Evolutionary conservation across 1,140 invertebrate species (phyloP).

Genomic region (Hyles vespertilio): DNA sequence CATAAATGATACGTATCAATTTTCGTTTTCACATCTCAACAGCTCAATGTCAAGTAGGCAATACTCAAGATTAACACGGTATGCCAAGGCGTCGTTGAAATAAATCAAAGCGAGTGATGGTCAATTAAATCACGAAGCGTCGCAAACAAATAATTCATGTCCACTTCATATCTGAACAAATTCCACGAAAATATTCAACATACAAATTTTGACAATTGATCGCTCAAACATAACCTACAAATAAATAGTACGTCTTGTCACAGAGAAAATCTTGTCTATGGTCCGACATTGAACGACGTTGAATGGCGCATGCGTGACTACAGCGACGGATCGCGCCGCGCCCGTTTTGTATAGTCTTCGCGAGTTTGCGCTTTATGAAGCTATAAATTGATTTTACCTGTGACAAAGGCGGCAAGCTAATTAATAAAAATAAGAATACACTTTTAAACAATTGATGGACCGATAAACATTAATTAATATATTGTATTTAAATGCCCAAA

Average conservation of each 20-base stretch:
- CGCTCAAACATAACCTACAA: slow-evolving; percentile 72
- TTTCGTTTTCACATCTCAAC: slow-evolving; percentile 58
- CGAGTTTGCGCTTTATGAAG: slow-evolving; percentile 28
- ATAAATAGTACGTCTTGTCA: slow-evolving; percentile 55
- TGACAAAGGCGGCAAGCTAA: slow-evolving; percentile 1
- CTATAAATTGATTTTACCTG: slow-evolving; percentile 26
- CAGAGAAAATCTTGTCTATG: slow-evolving; percentile 60
- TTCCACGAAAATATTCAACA: slow-evolving; percentile 54
- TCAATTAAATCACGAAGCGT: slow-evolving; percentile 24
- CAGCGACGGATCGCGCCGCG: slow-evolving; percentile 25
- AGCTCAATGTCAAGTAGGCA: slow-evolving; percentile 54
- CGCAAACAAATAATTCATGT: slow-evolving; percentile 26
- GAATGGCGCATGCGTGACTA: slow-evolving; percentile 50
- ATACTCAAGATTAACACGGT: slow-evolving; percentile 38
- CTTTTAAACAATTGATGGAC: no score
- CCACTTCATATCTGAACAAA: slow-evolving; percentile 35
- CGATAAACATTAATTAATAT: no score
- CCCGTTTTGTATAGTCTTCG: slow-evolving; percentile 10
- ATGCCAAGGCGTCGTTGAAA: slow-evolving; percentile 28
- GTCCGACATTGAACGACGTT: slow-evolving; percentile 18
- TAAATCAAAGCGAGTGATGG: slow-evolving; percentile 18
- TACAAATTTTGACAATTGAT: slow-evolving; percentile 69
- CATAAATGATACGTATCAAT: slow-evolving; percentile 47
- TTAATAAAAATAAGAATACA: no score
- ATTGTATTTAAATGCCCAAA: no score